Conservation (phyloP, 2,797 vertebrate species). For the Lerista edwardsae region DNA sequence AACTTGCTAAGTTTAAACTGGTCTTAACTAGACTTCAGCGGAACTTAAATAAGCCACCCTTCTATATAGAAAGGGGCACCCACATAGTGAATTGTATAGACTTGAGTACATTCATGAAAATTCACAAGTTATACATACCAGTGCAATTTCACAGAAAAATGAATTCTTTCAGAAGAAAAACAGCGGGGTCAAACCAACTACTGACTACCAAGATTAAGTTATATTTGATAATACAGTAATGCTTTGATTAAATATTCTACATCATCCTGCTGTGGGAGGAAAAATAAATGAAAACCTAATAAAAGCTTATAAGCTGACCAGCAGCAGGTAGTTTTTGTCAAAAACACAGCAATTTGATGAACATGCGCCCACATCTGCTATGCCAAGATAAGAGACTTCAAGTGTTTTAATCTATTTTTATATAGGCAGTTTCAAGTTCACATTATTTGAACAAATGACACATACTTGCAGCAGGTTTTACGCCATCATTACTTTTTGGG, state of each 20-base stretch:
- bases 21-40: not conserved
- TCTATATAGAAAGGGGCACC: not conserved
- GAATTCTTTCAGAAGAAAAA: conserved; percentile 38
- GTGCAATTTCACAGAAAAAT: not conserved
- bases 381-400: conserved; percentile 21
- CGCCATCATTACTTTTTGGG: not conserved
- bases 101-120: not conserved
- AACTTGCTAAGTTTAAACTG: not conserved
- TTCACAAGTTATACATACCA: not conserved
- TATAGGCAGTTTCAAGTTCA: not conserved
- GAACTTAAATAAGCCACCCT: not conserved
- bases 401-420: not conserved
- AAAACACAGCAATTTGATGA: not conserved
- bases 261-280: not conserved
- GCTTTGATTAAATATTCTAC: not conserved
- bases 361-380: not conserved
- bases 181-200: conserved; percentile 25
- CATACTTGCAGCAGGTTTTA: not conserved
- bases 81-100: not conserved
- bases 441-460: not conserved
- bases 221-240: conserved; percentile 11
- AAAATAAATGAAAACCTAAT: not conserved
- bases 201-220: conserved; percentile 22
- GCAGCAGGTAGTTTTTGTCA: accelerated
- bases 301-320: not conserved